Base-by-base conservation (phyloP, 1,140 invertebrate genomes). In the Papilio polytes region DNA sequence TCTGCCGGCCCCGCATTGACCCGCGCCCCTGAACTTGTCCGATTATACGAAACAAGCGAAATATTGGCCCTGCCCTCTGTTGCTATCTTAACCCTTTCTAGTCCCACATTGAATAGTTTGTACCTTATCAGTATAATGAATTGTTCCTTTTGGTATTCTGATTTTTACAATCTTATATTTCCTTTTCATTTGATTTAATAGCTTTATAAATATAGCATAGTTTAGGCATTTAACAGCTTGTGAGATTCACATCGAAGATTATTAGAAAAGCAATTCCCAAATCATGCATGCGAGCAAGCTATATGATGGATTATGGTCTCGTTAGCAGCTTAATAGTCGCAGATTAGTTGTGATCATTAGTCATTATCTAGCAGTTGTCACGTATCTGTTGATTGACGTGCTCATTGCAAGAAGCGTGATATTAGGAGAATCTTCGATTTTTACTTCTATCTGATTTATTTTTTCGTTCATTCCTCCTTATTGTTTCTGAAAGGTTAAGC, bases 11-110 rank as follows among this genome's bases (percentile, higher is more conserved):
- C 77, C 77, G 26, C 85, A 86, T 87, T 83, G 85, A 84, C 78
- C 79, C 83, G 76, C 81, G 84, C 77, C 88, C 86, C 44, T 89
- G 85, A 89, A 87, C 87, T 88, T 85, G 63, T 78, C 48, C 74
- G 81, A 84, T 82, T 81, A 78, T 51, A 76, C 44, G 46, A 31
- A 76, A 76, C 44, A 46, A 53, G 46, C 20, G 18, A 76, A 76
- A 76, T 76, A 76, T 51, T 76, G 46, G 41, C 46, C 44, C 74
- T 53, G 41, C 44, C 44, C 72, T 74, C 72, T 74, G 36, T 73
- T n/a, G 22, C 63, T 31, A 31, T 31, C 22, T 66, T 15, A 66
- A 66, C 22, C 63, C 22, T 70, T 70, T 31, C 26, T 6, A 63
- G 59, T 13, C 13, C 9, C 59, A 26, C 59, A 13, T 13, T 26